Conservation (phyloP, 2,797 vertebrate genomes). For the Neosalanx taihuensis region DNA sequence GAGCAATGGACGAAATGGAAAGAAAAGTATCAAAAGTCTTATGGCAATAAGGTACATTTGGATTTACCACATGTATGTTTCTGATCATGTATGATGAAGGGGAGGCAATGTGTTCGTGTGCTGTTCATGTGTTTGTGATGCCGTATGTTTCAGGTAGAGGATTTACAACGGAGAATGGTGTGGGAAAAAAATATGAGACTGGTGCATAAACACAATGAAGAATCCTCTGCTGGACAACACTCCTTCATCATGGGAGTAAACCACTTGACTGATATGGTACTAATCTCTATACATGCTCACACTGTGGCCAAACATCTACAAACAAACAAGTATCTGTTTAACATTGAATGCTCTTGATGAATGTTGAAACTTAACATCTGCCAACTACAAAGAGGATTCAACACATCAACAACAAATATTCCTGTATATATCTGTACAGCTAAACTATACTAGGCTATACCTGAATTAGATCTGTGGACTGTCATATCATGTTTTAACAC, state of each 20-base stretch:
- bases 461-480: constrained; percentile 10
- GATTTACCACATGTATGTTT: background rate
- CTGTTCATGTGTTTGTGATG: background rate
- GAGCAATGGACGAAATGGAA: constrained; percentile 62
- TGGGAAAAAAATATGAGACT: constrained; percentile 70
- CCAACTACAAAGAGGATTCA: background rate
- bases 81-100: background rate
- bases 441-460: too few relatives aligned
- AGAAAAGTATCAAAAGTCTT: constrained; percentile 46
- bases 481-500: background rate
- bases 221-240: constrained; percentile 58
- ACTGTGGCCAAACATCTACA: background rate
- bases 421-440: too few relatives aligned
- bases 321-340: background rate
- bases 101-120: background rate
- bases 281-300: background rate
- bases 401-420: too few relatives aligned
- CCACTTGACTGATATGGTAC: constrained; percentile 75
- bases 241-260: constrained; percentile 71
- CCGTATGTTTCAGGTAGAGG: constrained; percentile 50
- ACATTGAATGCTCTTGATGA: background rate
- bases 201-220: constrained; percentile 67
- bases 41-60: constrained; percentile 51
- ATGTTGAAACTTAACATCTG: background rate
- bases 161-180: constrained; percentile 53